phyloP scores from a whole-genome alignment of 2,797 vertebrate genomes.

The Micromesistius poutassou region DNA sequence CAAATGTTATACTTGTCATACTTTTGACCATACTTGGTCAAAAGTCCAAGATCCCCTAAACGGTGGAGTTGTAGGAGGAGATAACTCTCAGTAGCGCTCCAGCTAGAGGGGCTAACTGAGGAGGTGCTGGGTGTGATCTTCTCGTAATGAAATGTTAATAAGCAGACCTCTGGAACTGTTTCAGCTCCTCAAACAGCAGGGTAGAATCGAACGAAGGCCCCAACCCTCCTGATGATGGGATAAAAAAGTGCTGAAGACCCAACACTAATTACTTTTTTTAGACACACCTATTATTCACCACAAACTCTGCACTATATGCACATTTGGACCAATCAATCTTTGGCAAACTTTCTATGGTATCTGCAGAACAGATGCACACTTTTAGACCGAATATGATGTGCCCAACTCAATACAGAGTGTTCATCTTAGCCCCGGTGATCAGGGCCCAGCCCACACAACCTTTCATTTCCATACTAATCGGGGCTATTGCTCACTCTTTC shows the following conservation, averaged over 20 bases:
- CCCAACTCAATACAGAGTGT: not conserved
- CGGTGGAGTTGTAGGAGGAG: conserved; percentile 25
- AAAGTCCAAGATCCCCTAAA: conserved; percentile 50
- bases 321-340: not conserved
- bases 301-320: not conserved
- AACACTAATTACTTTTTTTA: conserved; percentile 24
- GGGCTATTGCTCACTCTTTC: conserved; percentile 5
- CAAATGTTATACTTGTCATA: not conserved
- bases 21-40: no score
- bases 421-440: not conserved
- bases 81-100: conserved; percentile 24
- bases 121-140: not conserved
- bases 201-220: not conserved
- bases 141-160: not conserved
- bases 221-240: not conserved
- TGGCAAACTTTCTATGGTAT: not conserved
- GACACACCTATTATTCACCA: conserved; percentile 23
- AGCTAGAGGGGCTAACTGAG: conserved; percentile 21
- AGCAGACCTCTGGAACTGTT: not conserved
- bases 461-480: conserved; percentile 12
- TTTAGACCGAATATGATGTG: not conserved
- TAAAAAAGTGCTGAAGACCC: not conserved
- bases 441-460: not conserved
- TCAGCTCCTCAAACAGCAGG: not conserved
- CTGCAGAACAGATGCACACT: not conserved